Evolutionary conservation across 2,888 invertebrate genomes (phyloP).

Genomic region (Steromphala cineraria): DNA sequence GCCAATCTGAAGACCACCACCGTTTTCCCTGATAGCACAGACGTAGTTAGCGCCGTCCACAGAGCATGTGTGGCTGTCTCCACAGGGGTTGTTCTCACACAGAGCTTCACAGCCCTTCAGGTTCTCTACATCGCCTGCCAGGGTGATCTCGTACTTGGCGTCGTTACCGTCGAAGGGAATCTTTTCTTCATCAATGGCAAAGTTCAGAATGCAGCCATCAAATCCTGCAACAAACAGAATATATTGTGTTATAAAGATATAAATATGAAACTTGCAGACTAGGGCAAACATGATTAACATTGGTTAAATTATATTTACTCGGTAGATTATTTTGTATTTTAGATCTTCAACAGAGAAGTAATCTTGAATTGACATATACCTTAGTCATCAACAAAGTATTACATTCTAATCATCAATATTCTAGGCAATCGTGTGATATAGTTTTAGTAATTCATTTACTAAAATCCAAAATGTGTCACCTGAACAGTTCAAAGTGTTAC

Average conservation of each 20-base stretch:
- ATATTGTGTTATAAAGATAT: background rate
- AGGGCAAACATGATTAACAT: background rate
- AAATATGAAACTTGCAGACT: background rate
- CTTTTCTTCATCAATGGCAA: constrained; percentile 90
- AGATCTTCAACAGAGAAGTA: background rate
- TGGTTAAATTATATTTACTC: too few species aligned
- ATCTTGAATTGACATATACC: too few species aligned
- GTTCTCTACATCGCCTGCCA: constrained; percentile 48
- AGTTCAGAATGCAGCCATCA: constrained; percentile 92
- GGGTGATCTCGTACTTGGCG: constrained; percentile 65
- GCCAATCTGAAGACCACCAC: constrained; percentile 91
- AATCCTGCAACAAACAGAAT: constrained; percentile 78
- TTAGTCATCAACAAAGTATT: too few species aligned
- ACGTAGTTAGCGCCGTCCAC: constrained; percentile 48
- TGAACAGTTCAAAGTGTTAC: too few species aligned
- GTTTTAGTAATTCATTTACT: too few species aligned
- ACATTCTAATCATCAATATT: too few species aligned
- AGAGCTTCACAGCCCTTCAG: constrained; percentile 49
- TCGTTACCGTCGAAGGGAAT: constrained; percentile 93
- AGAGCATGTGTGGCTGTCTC: constrained; percentile 46
- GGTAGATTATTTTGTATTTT: too few species aligned
- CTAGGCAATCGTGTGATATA: too few species aligned
- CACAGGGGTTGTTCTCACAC: constrained; percentile 54
- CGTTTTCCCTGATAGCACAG: constrained; percentile 80
- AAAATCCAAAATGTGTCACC: too few species aligned